Evolutionary conservation across 2,797 vertebrate species (phyloP), one percentile per base, ranked within the genome.

Genomic region (Oreortyx pictus): DNA sequence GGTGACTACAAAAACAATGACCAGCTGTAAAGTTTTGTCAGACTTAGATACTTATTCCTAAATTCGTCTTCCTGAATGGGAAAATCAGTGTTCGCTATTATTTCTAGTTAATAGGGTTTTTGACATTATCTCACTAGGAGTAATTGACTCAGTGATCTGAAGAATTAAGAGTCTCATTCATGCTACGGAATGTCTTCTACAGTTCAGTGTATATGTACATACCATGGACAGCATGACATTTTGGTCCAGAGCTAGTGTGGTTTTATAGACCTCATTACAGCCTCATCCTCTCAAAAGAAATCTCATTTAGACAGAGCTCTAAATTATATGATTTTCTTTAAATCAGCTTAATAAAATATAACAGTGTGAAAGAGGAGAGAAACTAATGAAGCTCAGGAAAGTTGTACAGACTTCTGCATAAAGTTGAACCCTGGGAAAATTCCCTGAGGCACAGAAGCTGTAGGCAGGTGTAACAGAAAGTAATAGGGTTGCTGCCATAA

Each of bases 191-290:
- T 72, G 77, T 82, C 56, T 81, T 81, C 59, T 72, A 43, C 81
- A 80, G 67, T 89, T 72, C 66, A 72, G 72, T 89, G 75, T 85
- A 67, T 85, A 62, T 76, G 68, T 81, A 81, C 65, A 72, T 43
- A 54, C 57, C 46, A 76, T 81, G 74, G 88, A 65, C 57, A 35
- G 43, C 19, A 39, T 56, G 47, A 19, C 60, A 37, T 80, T 85
- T 54, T 75, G 29, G 8, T 46, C 39, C 56, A 33, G 61, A 68
- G 54, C 50, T 75, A 60, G 46, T 66, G 68, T 31, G 11, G 35
- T 33, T 75, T 60, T 80, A 49, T 31, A 75, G 64, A 16, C 37
- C 56, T 33, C 27, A 9, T 50, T 37, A 44, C 37, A 73, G 39
- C 35, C 23, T 84, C 39, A 18, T 56, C 44, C 6, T 27, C 8